Conservation (phyloP, 2,113 vertebrate genomes). For the Dinomys branickii region DNA sequence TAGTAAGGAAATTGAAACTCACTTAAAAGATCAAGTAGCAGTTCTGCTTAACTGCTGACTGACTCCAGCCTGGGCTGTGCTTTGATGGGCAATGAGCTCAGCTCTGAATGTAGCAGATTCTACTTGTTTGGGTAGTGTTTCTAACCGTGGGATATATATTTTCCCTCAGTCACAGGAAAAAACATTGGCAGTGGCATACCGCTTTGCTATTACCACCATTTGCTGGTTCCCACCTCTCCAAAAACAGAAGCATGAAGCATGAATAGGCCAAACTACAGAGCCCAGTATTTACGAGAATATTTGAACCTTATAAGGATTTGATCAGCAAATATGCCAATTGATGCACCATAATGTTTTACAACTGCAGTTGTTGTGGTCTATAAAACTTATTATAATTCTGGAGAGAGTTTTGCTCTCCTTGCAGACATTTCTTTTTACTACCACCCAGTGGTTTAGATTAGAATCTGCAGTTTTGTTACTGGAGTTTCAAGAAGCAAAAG, state of each 20-base stretch:
- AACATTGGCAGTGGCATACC: constrained; percentile 77
- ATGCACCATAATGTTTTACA: constrained; percentile 82
- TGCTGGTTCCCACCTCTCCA: constrained; percentile 66
- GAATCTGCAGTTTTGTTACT: not conserved
- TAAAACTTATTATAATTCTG: constrained; percentile 77
- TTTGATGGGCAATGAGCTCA: constrained; percentile 68
- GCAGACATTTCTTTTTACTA: constrained; percentile 77
- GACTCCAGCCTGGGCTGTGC: constrained; percentile 55
- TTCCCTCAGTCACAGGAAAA: constrained; percentile 73
- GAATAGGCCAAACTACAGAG: constrained; percentile 67
- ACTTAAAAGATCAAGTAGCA: constrained; percentile 64
- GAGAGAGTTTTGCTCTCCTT: constrained; percentile 67
- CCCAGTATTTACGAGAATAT: constrained; percentile 74
- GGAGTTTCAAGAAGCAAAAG: not conserved
- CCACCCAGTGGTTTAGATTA: constrained; percentile 68
- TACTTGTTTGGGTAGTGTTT: constrained; percentile 70
- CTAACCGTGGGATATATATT: constrained; percentile 71
- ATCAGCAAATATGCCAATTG: constrained; percentile 81
- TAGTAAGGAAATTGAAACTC: constrained; percentile 59
- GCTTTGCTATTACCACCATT: constrained; percentile 75
- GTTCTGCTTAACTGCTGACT: constrained; percentile 50
- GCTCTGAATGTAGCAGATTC: constrained; percentile 46
- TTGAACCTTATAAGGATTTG: constrained; percentile 78
- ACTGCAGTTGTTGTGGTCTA: constrained; percentile 79
- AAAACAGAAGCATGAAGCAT: constrained; percentile 70